Evolutionary conservation across 2,888 invertebrate genomes (phyloP).

Genomic region (Tenodera sinensis): DNA sequence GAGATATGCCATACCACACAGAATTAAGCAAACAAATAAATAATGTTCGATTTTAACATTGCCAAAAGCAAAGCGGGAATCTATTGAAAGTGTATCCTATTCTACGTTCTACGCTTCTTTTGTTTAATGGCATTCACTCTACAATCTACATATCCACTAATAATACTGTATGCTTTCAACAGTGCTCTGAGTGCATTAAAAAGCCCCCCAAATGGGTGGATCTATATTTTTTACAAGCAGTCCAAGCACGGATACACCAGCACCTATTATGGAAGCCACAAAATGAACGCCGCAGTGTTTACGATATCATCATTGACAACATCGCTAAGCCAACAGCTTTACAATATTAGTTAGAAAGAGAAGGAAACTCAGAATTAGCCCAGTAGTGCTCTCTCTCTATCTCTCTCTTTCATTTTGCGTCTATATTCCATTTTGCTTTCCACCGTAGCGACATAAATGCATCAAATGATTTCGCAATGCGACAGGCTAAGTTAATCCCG

Average conservation of each 20-base stretch:
- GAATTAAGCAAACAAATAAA: no score
- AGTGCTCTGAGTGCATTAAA: neutral
- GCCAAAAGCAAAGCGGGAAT: no score
- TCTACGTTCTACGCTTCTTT: neutral
- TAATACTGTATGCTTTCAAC: neutral
- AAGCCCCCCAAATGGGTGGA: neutral
- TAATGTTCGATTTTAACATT: no score
- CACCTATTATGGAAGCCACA: neutral
- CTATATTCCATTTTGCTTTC: neutral
- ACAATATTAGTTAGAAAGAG: neutral
- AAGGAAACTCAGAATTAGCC: neutral
- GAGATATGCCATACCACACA: no score
- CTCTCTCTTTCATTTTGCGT: neutral
- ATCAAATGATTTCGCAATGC: neutral
- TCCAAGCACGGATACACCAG: neutral
- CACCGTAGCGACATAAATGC: neutral
- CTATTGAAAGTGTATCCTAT: no score
- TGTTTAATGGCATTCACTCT: neutral
- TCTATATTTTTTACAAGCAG: neutral
- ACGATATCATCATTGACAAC: neutral
- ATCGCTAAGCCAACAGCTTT: neutral
- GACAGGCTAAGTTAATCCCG: neutral
- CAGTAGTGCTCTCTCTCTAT: neutral
- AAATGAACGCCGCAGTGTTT: neutral
- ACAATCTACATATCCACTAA: neutral